Evolutionary conservation across 2,888 invertebrate genomes (phyloP), one percentile per base, ranked within the genome.

Genomic region (Lasioglossum vierecki): DNA sequence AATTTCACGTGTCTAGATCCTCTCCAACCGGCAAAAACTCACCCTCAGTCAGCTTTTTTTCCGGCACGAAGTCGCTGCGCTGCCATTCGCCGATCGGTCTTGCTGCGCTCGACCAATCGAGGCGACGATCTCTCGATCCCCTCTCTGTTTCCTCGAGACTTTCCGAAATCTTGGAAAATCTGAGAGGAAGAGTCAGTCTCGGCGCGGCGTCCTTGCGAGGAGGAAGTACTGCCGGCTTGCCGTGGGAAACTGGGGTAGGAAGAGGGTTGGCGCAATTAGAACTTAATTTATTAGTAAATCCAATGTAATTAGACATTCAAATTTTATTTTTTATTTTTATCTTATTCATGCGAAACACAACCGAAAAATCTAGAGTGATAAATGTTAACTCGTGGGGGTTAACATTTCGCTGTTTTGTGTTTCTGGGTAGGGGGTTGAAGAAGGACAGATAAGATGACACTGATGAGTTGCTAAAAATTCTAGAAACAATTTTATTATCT

Each of bases 1-100:
- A 95, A 94, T 95, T 94, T 95, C 94, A 94, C 93, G 91, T 92
- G 88, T 92, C 78, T 85, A 76, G 72, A 53, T 53, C 53, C 44
- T 75, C 66, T n/a, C 44, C 41, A 66, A 57, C 11, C 71, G 26
- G 41, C 53, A 88, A 88, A 88, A 88, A 86, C 86, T 87, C 82
- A 82, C 89, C 92, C 90, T 86, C 85, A 72, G 81, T 83, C 78
- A 66, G 68, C 26, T 76, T 79, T 83, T 79, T 83, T 82, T 82
- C n/a, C 44, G 18, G 35, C 66, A 15, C 70, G 13, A 26, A 44
- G 49, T 86, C 82, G 84, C 83, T 76, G 82, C 79, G 75, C 76
- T 86, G 63, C 87, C 73, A 85, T 87, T 87, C 86, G 80, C 60
- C 18, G 78, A 60, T 70, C 63, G 74, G 82, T 85, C 83, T 86